These are phyloP conservation scores for Phyllostomus discolor DNA, from an alignment of 2,113 vertebrate species.

Conservation along the genomic window DNA sequence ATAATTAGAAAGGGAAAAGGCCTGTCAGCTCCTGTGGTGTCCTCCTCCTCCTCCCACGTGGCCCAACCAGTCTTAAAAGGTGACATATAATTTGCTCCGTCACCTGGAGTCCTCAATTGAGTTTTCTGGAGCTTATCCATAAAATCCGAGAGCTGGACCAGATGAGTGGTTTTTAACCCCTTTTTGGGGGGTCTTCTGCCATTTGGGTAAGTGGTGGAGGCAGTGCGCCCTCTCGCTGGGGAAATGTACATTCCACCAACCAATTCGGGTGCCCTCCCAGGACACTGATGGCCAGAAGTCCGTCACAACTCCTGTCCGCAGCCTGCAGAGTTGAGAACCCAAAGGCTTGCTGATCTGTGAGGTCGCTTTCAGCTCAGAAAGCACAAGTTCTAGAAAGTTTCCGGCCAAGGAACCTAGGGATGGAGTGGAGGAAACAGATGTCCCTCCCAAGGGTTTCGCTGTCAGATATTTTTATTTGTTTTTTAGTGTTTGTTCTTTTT, in stretches of 20 bases:
- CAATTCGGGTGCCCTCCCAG: background rate
- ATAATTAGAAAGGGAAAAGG: slow-evolving; percentile 57
- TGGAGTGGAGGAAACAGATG: background rate
- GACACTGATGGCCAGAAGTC: background rate
- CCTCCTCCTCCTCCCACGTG: background rate
- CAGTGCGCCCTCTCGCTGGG: background rate
- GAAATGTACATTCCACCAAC: background rate
- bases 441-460: background rate
- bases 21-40: background rate
- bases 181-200: background rate
- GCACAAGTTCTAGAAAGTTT: background rate
- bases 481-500: slow-evolving; percentile 13
- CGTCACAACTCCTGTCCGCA: background rate
- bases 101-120: background rate
- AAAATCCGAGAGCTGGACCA: background rate
- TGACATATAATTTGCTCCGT: slow-evolving; percentile 58
- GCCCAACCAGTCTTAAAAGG: background rate
- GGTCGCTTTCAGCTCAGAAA: background rate
- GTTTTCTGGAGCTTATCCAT: background rate
- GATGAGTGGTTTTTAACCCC: background rate
- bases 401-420: background rate
- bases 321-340: background rate
- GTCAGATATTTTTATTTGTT: background rate
- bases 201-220: background rate
- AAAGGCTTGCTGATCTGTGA: background rate